Evolutionary conservation across 2,797 vertebrate genomes (phyloP).

Genomic region (Catharus ustulatus): DNA sequence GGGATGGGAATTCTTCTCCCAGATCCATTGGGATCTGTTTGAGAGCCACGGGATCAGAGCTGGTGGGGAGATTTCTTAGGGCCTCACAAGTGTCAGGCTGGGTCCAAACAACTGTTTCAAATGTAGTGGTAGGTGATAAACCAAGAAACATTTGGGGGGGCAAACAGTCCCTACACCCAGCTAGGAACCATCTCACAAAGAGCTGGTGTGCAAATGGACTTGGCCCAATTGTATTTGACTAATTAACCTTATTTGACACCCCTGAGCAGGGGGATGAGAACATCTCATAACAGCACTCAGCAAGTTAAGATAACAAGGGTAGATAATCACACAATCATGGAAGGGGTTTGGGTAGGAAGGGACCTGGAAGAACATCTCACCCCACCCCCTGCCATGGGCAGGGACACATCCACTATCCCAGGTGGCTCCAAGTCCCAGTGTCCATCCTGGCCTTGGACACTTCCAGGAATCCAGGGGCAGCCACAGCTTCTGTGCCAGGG

Average conservation of each 20-base stretch:
- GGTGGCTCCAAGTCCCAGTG: not conserved
- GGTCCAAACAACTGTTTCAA: not conserved
- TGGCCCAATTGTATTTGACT: not conserved
- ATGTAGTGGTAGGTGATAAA: not conserved
- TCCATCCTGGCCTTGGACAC: not conserved
- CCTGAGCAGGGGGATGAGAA: not conserved
- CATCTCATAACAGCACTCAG: not conserved
- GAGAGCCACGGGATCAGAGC: too few relatives aligned
- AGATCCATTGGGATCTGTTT: not conserved
- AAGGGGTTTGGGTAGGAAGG: not conserved
- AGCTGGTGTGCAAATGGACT: not conserved
- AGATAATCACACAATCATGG: not conserved
- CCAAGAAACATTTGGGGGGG: accelerated
- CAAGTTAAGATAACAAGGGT: not conserved
- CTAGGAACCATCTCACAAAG: not conserved
- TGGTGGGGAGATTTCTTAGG: not conserved
- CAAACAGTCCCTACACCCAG: not conserved
- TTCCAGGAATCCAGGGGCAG: not conserved
- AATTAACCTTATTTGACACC: not conserved
- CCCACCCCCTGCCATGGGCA: not conserved
- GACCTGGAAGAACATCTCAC: accelerated
- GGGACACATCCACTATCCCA: not conserved
- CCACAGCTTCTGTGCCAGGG: not conserved
- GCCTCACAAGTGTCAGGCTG: not conserved
- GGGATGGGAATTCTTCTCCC: not conserved